Conservation (phyloP, 2,797 vertebrate species). For the Anableps anableps region DNA sequence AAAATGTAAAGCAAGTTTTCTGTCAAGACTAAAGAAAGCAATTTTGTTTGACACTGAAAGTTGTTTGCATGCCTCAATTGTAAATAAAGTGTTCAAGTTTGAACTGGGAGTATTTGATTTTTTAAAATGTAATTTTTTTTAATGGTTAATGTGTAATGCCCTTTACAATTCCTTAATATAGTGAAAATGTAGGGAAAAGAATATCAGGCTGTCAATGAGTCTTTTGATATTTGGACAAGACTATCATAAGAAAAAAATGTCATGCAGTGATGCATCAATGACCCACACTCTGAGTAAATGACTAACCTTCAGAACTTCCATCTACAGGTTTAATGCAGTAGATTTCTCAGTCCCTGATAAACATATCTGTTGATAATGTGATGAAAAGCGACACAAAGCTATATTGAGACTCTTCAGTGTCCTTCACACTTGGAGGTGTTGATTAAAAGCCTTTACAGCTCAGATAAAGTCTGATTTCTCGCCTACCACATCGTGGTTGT, state of each 20-base stretch:
- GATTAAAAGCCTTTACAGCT: constrained; percentile 38
- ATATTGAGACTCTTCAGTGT: constrained; percentile 6
- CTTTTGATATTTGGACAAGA: neutral
- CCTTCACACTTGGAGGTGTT: constrained; percentile 25
- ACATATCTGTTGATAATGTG: neutral
- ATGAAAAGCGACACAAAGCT: neutral
- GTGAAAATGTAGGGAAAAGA: no score
- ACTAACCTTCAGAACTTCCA: constrained; percentile 1
- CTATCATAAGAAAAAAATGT: neutral
- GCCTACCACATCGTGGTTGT: neutral
- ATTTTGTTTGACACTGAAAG: no score
- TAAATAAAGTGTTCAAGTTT: no score
- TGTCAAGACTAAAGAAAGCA: no score
- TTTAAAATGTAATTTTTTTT: no score
- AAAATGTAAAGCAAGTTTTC: no score
- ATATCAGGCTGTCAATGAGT: no score
- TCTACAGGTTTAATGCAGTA: neutral
- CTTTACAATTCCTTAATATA: no score
- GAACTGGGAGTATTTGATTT: no score
- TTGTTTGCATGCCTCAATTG: no score
- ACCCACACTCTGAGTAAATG: neutral
- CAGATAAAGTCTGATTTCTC: neutral
- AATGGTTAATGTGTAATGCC: no score
- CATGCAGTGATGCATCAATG: neutral
- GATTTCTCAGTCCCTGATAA: neutral